A percentile compares a stretch with the other conserved stretches of the same genome.
Evolutionary conservation across 2,113 vertebrate genomes (phyloP).

Genomic region (Mus spicilegus): DNA sequence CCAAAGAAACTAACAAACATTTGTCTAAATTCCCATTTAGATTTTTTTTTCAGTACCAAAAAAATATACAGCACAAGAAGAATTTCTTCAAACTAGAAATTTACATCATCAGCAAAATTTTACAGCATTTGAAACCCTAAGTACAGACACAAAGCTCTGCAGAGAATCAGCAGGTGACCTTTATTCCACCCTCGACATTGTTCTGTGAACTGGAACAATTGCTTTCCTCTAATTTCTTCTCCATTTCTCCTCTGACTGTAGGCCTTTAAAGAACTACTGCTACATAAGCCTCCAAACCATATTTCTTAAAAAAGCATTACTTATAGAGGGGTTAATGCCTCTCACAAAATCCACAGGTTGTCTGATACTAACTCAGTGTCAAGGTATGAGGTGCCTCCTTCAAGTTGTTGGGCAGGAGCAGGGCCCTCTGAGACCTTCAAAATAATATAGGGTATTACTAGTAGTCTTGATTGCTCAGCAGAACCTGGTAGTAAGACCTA

Average conservation of each 20-base stretch:
- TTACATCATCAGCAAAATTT: constrained; percentile 54
- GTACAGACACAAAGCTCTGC: neutral
- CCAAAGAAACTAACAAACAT: constrained; percentile 71
- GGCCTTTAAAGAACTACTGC: neutral
- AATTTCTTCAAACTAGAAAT: constrained; percentile 68
- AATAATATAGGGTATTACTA: neutral
- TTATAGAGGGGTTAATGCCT: too few species aligned
- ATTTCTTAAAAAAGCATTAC: neutral
- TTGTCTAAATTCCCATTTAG: constrained; percentile 65
- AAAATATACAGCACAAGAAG: constrained; percentile 40
- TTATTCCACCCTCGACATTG: neutral
- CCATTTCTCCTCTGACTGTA: neutral
- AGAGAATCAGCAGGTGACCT: neutral
- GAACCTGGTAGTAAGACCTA: neutral
- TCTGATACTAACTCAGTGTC: neutral
- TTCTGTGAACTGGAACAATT: neutral
- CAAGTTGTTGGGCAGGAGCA: neutral
- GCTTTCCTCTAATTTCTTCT: neutral
- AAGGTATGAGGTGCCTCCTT: neutral
- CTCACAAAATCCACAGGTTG: neutral
- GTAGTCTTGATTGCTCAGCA: neutral
- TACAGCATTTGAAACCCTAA: constrained; percentile 53
- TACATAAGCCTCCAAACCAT: neutral
- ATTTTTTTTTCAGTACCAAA: constrained; percentile 48
- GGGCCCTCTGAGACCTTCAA: neutral